phyloP scores from a whole-genome alignment of 2,113 vertebrate species.

The Paraplagusia blochii region DNA sequence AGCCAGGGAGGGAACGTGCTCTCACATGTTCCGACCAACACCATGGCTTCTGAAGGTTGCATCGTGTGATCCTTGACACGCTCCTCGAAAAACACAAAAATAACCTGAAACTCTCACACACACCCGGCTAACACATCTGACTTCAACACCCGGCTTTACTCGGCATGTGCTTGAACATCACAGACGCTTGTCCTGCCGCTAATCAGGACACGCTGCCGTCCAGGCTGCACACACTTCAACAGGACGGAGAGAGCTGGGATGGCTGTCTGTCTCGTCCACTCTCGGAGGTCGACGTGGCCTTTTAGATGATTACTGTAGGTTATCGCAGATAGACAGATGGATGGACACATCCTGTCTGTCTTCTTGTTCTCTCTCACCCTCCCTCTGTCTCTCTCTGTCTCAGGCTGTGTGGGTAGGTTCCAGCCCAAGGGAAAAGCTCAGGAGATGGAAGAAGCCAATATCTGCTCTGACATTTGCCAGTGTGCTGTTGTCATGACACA shows the following conservation, averaged over 20 bases:
- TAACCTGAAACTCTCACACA: slow-evolving; percentile 38
- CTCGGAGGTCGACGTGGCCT: slow-evolving; percentile 38
- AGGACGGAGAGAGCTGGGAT: slow-evolving; percentile 26
- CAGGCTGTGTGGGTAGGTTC: slow-evolving; percentile 55
- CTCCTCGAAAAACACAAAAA: slow-evolving; percentile 44
- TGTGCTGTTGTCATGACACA: slow-evolving; percentile 64
- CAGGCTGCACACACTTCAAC: slow-evolving; percentile 52
- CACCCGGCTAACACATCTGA: slow-evolving; percentile 46
- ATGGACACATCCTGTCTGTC: not conserved
- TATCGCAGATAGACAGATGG: slow-evolving; percentile 23
- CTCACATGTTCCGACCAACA: slow-evolving; percentile 21
- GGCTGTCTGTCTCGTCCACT: slow-evolving; percentile 16
- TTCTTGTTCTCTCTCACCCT: not conserved
- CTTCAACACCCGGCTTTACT: slow-evolving; percentile 58
- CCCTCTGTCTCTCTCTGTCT: slow-evolving; percentile 22
- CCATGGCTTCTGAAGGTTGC: slow-evolving; percentile 18
- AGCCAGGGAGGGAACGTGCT: slow-evolving; percentile 51
- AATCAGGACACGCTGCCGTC: slow-evolving; percentile 48
- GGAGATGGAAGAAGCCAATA: slow-evolving; percentile 66
- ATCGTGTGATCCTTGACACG: slow-evolving; percentile 45
- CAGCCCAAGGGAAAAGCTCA: slow-evolving; percentile 49
- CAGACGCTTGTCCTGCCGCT: slow-evolving; percentile 41
- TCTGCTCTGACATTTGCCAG: slow-evolving; percentile 70
- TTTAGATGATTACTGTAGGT: slow-evolving; percentile 45
- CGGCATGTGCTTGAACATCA: slow-evolving; percentile 56